Base-by-base conservation (phyloP, 2,888 invertebrate genomes). In the Epinotia nisella region DNA sequence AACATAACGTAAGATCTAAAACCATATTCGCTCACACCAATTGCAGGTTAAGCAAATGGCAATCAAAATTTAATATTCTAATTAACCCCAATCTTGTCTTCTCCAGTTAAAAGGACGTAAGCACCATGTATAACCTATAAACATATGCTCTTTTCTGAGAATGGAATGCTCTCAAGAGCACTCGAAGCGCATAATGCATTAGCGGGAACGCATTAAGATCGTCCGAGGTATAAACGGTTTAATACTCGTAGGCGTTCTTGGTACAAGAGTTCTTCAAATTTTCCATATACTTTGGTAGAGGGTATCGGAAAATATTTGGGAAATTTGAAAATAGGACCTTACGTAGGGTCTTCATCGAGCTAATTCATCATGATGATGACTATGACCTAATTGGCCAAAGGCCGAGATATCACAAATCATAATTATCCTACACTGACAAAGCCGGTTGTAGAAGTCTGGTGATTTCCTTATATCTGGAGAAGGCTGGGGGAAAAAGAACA, bases 51-150 rank as follows among this genome's bases (percentile, higher is more conserved):
- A 17, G 19, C 21, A 62, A 72, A 68, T 72, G 68, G 69, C 73
- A 73, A 69, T 69, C 56, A 72, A 72, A 66, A 78, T 77, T 74
- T 78, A 80, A 80, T 78, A 77, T 70, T 78, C 62, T 81, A 81
- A 85, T 85, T 84, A 83, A 83, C 81, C 80, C 78, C 78, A 78
- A 79, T 80, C 80, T 74, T 64, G 66, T 75, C 76, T 78, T 56
- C 21, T 10, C 7, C 10, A 55, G 10, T 41, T 3, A 15, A 66
- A 66, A 66, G n/a, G 24, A 11, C 39, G 21, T 66, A 66, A 66
- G 39, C 41, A 2, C 39, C 55, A 24, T 24, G 35, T 4, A n/a
- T 41, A 11, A 1, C 35, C 2, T 17, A 4, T 10, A 13, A 21
- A 24, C 66, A 41, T 66, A n/a, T 24, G 55, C 41, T 11, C 53